These are phyloP conservation scores for Psylliodes chrysocephalus DNA, from an alignment of 2,888 invertebrate genomes.

Conservation along the genomic window DNA sequence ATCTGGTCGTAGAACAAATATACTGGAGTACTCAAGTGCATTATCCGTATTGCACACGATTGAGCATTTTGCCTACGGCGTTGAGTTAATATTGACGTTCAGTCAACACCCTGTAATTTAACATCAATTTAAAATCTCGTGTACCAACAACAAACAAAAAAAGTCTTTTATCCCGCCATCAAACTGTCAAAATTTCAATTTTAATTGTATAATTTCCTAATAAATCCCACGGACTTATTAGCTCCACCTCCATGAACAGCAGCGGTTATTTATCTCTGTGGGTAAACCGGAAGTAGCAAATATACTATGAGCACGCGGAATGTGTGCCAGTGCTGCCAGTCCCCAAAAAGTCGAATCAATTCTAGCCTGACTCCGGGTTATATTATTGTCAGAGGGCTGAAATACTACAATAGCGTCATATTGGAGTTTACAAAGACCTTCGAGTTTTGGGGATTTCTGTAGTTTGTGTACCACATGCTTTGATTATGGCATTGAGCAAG, in stretches of 20 bases:
- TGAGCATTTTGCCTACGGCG: too few species aligned
- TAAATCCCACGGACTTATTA: slow-evolving; percentile 19
- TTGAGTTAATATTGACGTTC: too few species aligned
- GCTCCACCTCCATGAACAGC: not conserved
- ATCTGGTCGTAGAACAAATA: too few species aligned
- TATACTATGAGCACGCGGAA: slow-evolving; percentile 2
- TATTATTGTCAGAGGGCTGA: slow-evolving; percentile 14
- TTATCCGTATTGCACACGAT: too few species aligned
- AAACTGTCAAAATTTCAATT: not conserved
- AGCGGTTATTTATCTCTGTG: slow-evolving; percentile 13
- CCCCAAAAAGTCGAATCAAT: slow-evolving; percentile 7
- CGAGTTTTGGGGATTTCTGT: slow-evolving; percentile 21
- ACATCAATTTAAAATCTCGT: too few species aligned
- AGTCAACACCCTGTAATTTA: too few species aligned
- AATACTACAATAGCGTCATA: slow-evolving; percentile 19
- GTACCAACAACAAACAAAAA: too few species aligned
- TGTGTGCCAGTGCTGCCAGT: slow-evolving; percentile 12
- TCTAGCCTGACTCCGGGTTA: not conserved
- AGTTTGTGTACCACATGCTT: slow-evolving; percentile 22
- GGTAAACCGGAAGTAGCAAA: slow-evolving; percentile 21
- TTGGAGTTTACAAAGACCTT: slow-evolving; percentile 10
- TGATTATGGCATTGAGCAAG: slow-evolving; percentile 11
- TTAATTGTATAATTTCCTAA: slow-evolving; percentile 9
- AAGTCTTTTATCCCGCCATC: not conserved
- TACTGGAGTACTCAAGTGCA: too few species aligned